These are phyloP conservation scores for Symphodus melops DNA, from an alignment of 2,113 vertebrate species.

Conservation along the genomic window DNA sequence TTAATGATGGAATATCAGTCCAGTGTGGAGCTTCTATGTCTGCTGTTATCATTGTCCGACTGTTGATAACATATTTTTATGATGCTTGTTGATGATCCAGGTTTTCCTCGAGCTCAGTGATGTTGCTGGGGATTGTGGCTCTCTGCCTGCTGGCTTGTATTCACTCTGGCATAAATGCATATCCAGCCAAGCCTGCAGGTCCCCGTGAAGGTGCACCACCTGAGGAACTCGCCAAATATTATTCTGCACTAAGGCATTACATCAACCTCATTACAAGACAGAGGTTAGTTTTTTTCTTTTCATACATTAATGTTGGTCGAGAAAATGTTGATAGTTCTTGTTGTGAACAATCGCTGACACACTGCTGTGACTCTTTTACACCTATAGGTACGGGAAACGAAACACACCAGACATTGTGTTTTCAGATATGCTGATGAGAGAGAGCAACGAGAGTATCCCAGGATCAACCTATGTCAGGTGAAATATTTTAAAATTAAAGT, in stretches of 20 bases:
- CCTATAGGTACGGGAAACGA: slow-evolving; percentile 94
- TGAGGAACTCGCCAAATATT: slow-evolving; percentile 96
- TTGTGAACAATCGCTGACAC: background rate
- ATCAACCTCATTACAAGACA: slow-evolving; percentile 98
- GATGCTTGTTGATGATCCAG: slow-evolving; percentile 66
- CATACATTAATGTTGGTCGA: background rate
- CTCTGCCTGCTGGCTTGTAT: slow-evolving; percentile 88
- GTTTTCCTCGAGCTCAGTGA: slow-evolving; percentile 84
- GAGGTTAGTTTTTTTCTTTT: slow-evolving; percentile 82
- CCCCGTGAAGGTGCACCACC: slow-evolving; percentile 91
- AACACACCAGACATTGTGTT: slow-evolving; percentile 90
- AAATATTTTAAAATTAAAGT: background rate
- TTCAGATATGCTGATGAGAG: slow-evolving; percentile 90
- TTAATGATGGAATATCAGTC: background rate
- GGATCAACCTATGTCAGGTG: slow-evolving; percentile 70
- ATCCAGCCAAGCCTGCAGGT: slow-evolving; percentile 93
- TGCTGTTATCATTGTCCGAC: background rate
- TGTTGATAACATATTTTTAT: background rate
- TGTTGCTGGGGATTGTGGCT: slow-evolving; percentile 84
- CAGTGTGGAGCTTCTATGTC: background rate
- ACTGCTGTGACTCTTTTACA: slow-evolving; percentile 7
- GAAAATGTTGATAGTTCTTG: background rate
- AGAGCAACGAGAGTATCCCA: slow-evolving; percentile 88
- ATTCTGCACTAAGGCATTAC: slow-evolving; percentile 95
- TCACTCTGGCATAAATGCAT: slow-evolving; percentile 87